A percentile compares a stretch with the other conserved stretches of the same genome.
Conservation (phyloP, 2,888 invertebrate species). For the Sesia bembeciformis region DNA sequence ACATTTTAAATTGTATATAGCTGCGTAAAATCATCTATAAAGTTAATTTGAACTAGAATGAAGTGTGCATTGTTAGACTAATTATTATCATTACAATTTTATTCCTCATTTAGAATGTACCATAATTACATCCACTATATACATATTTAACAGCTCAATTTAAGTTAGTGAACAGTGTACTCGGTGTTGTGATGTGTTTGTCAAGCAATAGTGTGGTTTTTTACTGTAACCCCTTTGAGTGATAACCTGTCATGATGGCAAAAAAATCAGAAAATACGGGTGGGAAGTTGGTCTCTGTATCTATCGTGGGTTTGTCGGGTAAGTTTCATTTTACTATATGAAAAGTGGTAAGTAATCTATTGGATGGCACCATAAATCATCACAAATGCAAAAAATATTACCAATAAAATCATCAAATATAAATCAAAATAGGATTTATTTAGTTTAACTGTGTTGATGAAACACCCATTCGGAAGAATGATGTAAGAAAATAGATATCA, state of each 20-base stretch:
- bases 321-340: conserved; percentile 17
- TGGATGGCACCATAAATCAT: no score
- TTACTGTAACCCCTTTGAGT: conserved; percentile 33
- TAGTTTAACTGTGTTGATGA: no score
- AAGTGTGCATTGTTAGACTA: no score
- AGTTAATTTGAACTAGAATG: conserved; percentile 12
- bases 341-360: no score
- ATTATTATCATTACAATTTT: background rate
- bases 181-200: conserved; percentile 58
- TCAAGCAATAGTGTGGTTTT: conserved; percentile 32
- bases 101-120: background rate
- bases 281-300: conserved; percentile 84
- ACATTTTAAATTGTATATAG: no score
- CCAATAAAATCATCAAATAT: no score
- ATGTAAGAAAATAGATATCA: no score
- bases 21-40: background rate
- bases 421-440: no score
- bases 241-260: conserved; percentile 75
- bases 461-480: no score
- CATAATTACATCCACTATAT: conserved; percentile 15
- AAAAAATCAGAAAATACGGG: conserved; percentile 80
- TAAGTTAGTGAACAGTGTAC: conserved; percentile 9
- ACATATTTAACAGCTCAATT: conserved; percentile 1
- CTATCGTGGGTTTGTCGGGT: conserved; percentile 92
- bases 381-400: no score